Evolutionary conservation across 2,113 vertebrate species (phyloP).

Genomic region (Chitala chitala): DNA sequence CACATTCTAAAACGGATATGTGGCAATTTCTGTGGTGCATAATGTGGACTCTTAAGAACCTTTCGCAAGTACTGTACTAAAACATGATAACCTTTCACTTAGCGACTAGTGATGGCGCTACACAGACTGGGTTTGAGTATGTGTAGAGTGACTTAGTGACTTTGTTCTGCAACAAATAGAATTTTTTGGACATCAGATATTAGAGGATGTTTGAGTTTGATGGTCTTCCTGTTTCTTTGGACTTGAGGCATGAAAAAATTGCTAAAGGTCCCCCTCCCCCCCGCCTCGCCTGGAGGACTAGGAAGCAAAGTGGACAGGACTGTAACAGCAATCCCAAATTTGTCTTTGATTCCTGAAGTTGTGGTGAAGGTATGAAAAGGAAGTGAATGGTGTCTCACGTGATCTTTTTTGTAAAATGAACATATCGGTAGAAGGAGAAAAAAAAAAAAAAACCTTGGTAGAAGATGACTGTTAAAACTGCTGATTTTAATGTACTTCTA

Average conservation of each 20-base stretch:
- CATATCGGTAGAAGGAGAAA: too few species aligned
- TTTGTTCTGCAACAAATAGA: constrained; percentile 12
- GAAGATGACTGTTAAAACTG: too few species aligned
- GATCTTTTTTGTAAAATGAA: not conserved
- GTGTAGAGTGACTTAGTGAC: constrained; percentile 21
- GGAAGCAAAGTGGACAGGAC: constrained; percentile 6
- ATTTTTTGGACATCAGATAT: constrained; percentile 25
- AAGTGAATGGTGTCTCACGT: not conserved
- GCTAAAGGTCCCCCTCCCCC: constrained; percentile 11
- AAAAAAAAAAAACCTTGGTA: too few species aligned
- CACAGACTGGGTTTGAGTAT: constrained; percentile 27
- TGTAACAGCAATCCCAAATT: not conserved
- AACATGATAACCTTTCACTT: constrained; percentile 44
- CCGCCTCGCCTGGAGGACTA: not conserved
- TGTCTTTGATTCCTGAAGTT: not conserved
- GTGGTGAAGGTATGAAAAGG: not conserved
- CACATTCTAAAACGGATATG: not conserved
- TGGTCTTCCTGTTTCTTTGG: constrained; percentile 19
- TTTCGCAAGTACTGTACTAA: constrained; percentile 33
- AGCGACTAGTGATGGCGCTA: constrained; percentile 31
- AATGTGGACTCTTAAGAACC: constrained; percentile 9
- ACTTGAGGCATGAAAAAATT: constrained; percentile 11
- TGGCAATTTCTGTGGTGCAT: not conserved
- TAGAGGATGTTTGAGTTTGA: constrained; percentile 31
- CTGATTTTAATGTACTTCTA: too few species aligned